Evolutionary conservation across 2,888 invertebrate species (phyloP).

Genomic region (Atherix ibis): DNA sequence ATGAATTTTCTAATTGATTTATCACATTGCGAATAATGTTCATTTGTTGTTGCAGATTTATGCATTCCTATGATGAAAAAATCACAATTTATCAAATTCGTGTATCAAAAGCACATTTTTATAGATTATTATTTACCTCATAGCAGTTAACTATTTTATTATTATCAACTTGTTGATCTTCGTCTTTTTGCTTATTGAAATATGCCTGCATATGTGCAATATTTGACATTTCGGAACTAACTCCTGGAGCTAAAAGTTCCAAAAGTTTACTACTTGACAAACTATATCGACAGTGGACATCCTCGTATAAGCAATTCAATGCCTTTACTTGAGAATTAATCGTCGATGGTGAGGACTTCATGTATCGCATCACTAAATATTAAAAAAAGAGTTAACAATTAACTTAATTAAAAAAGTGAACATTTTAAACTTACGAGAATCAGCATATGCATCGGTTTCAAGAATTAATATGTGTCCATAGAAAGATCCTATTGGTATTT

Average conservation of each 20-base stretch:
- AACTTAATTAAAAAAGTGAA: not conserved
- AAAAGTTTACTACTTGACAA: slow-evolving; percentile 72
- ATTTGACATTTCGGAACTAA: slow-evolving; percentile 66
- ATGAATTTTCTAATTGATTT: slow-evolving; percentile 49
- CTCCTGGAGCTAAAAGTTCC: slow-evolving; percentile 58
- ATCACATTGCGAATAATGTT: slow-evolving; percentile 68
- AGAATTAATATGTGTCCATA: slow-evolving; percentile 77
- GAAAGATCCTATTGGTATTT: slow-evolving; percentile 84
- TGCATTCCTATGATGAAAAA: slow-evolving; percentile 50
- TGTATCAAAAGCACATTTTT: slow-evolving; percentile 2
- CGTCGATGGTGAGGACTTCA: slow-evolving; percentile 21
- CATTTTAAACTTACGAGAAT: slow-evolving; percentile 16
- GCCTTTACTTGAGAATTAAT: slow-evolving; percentile 42
- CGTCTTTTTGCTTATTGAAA: slow-evolving; percentile 49
- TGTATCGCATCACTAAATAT: slow-evolving; percentile 13
- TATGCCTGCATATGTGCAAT: slow-evolving; percentile 73
- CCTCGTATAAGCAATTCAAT: slow-evolving; percentile 55
- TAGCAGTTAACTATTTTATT: slow-evolving; percentile 36
- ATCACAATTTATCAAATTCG: not conserved
- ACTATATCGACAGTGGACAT: slow-evolving; percentile 65
- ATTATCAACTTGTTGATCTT: slow-evolving; percentile 34
- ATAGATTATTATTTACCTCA: slow-evolving; percentile 26
- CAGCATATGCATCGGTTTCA: slow-evolving; percentile 39
- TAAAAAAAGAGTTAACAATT: not conserved
- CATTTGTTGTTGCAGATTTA: slow-evolving; percentile 75